These are phyloP conservation scores for Nothoprocta perdicaria DNA, from an alignment of 2,113 vertebrate genomes.

Conservation along the genomic window DNA sequence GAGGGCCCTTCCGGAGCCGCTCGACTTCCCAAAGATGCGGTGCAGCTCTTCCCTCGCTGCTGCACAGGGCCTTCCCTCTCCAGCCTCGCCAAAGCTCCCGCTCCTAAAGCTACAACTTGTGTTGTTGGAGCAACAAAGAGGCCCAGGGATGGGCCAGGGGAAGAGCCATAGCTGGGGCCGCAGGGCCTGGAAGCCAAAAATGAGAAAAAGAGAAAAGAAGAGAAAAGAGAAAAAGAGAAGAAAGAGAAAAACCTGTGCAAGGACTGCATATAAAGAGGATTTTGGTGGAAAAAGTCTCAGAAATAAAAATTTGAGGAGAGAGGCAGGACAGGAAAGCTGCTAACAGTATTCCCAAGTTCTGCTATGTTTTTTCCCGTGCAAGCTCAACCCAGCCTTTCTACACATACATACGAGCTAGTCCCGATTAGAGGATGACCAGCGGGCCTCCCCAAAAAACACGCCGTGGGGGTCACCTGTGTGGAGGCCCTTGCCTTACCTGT, in stretches of 20 bases:
- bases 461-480: not conserved
- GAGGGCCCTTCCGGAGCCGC: not conserved
- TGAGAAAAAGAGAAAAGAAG: no score
- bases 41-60: no score
- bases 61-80: not conserved
- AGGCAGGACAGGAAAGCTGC: not conserved
- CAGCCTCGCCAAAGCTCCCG: not conserved
- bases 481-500: not conserved
- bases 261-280: not conserved
- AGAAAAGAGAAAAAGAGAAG: not conserved
- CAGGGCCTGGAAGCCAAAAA: not conserved
- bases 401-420: not conserved
- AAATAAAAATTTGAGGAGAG: not conserved
- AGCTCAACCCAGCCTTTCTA: not conserved
- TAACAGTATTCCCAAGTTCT: not conserved
- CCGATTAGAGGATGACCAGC: not conserved
- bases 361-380: no score
- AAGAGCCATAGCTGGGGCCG: not conserved
- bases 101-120: not conserved
- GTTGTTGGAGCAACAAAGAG: not conserved
- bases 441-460: not conserved
- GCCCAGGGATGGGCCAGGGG: not conserved
- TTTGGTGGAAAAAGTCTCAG: not conserved
- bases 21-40: not conserved
- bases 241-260: not conserved